These are phyloP conservation scores for Chionoecetes opilio DNA, from an alignment of 1,140 invertebrate genomes.

Conservation along the genomic window DNA sequence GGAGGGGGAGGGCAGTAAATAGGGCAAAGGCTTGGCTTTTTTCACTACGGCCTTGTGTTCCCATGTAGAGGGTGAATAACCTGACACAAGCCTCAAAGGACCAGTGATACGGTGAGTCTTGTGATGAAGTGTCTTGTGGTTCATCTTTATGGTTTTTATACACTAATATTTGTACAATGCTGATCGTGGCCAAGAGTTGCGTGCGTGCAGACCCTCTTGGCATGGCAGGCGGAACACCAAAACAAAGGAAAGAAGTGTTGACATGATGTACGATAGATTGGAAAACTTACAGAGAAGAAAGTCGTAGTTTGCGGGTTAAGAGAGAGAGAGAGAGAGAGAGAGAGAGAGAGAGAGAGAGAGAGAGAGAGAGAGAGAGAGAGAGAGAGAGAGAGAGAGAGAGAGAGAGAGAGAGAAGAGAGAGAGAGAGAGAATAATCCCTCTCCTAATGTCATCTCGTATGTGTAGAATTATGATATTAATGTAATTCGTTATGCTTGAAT, in stretches of 20 bases:
- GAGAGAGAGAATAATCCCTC: neutral
- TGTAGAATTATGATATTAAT: neutral
- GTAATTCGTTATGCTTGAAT: neutral
- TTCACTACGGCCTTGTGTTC: neutral
- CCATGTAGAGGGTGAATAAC: neutral
- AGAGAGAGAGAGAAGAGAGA: slow-evolving; percentile 3
- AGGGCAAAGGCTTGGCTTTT: neutral
- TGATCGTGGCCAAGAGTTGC: neutral
- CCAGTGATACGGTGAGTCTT: neutral
- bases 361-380: neutral
- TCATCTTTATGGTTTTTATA: neutral
- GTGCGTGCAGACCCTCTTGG: neutral
- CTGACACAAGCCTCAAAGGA: neutral
- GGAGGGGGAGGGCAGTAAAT: neutral
- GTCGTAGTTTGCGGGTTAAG: neutral
- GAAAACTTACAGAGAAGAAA: neutral
- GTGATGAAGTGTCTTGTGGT: neutral
- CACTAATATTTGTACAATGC: neutral
- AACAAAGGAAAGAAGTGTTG: neutral
- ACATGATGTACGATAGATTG: neutral
- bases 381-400: neutral
- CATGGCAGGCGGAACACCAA: neutral
- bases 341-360: neutral
- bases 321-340: neutral
- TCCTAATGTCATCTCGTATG: too few relatives aligned